Evolutionary conservation across 2,888 invertebrate species (phyloP), one percentile per base, ranked within the genome.

Genomic region (Phortica magna): DNA sequence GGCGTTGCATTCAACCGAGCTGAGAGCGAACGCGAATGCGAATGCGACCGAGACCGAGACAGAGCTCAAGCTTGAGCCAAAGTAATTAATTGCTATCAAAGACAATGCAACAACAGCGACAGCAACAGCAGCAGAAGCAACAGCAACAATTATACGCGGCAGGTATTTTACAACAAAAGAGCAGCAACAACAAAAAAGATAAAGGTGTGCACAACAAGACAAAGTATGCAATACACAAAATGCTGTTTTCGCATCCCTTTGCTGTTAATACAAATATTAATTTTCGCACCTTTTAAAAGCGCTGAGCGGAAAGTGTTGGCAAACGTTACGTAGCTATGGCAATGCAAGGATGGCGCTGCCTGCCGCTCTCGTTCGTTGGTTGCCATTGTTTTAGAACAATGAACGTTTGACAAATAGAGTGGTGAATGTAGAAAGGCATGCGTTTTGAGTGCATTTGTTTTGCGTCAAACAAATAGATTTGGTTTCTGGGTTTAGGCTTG

Each of bases 221-320:
- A 19, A 71, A 14, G 22, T 22, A 48, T 14, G 70, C 70, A 53
- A 71, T 22, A 55, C 70, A 71, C 70, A 53, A 71, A 71, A 71
- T 72, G 53, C 48, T 43, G 53, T 74, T 55, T 42, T 65, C 75
- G 48, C 43, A 61, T 22, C 76, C 31, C 55, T 70, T 67, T 55
- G 53, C 67, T 61, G 74, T n/a, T 72, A 43, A 67, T 74, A 80
- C 77, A 88, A 84, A 84, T 88, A 86, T 89, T 86, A 84, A 85
- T 84, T 83, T 86, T 88, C 84, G 74, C 85, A 86, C 89, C 85
- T 84, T 85, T 79, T 77, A 74, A 79, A 41, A 79, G 74, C 76
- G 65, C 64, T 64, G 10, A n/a, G 22, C 22, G 12, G 39, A 31
- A 22, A 67, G 17, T 43, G 43, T 42, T 39, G 9, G 67, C 67